Evolutionary conservation across 1,140 invertebrate species (phyloP), one percentile per base, ranked within the genome.

Genomic region (Drosophila lacteicornis): DNA sequence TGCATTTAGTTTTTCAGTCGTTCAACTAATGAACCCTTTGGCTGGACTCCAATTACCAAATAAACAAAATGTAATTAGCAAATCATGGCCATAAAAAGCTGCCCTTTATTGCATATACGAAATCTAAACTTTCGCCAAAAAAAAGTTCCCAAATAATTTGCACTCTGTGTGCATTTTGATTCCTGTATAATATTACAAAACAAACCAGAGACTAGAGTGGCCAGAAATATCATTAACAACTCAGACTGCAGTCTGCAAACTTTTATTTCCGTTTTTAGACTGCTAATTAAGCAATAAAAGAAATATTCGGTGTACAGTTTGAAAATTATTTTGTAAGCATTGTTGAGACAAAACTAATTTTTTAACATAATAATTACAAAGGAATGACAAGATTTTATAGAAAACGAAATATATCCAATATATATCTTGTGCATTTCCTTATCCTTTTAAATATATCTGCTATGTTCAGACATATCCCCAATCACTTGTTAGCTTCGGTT

Each of bases 1-100:
- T 70, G n/a, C 38, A 45, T 67, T 25, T 25, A 50, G 25, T 36
- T 75, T 58, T 75, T 67, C 36, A 36, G 15, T 45, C 50, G 36
- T 22, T 22, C 22, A 25, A 25, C 75, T 50, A 33, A 50, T 57
- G 36, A 79, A 71, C 55, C 51, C 66, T 74, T 73, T 69, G 66
- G 69, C 57, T 33, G 38, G 19, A 51, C 38, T 40, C 50, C 56
- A 80, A 75, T 67, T 80, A 67, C 38, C 49, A 60, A 47, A 79
- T 38, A 56, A 74, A 62, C 61, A 61, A 46, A 42, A 30, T 49
- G 38, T 49, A 62, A 71, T 77, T 50, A 71, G 59, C 59, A 61
- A 61, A 42, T 56, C 50, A 59, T 43, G 46, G n/a, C 25, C 42
- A 49, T 59, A 63, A 75, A 73, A 81, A 82, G 43, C 38, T 49